Conservation (phyloP, 2,113 vertebrate genomes). For the Leucoraja erinaceus region DNA sequence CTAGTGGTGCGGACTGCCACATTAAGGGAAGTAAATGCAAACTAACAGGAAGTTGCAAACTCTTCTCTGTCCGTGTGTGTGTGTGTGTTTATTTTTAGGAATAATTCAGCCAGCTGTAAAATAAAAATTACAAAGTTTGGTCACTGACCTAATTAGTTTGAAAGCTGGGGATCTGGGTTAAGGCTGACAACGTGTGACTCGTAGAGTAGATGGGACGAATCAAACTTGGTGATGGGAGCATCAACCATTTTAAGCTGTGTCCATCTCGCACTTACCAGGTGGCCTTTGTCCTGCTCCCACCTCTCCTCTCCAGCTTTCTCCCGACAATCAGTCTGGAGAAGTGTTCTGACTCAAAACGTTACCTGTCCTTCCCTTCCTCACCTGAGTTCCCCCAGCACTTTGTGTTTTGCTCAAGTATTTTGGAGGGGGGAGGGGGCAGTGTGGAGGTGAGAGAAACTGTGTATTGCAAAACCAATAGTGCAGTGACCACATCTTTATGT, state of each 20-base stretch:
- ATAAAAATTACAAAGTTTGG: not conserved
- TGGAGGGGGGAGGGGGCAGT: too few species aligned
- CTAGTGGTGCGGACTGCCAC: not conserved
- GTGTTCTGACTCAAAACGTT: too few species aligned
- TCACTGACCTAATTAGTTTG: not conserved
- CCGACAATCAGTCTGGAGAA: too few species aligned
- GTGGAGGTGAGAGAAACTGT: too few species aligned
- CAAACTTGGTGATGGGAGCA: not conserved
- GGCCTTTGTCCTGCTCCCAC: too few species aligned
- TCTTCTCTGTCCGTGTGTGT: accelerated
- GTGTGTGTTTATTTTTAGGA: not conserved
- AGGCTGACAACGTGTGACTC: not conserved
- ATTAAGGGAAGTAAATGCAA: not conserved
- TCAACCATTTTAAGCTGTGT: too few species aligned
- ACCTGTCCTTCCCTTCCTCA: too few species aligned
- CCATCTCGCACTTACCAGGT: too few species aligned
- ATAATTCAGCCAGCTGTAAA: not conserved
- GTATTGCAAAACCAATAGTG: too few species aligned
- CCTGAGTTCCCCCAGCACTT: too few species aligned
- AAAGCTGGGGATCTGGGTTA: not conserved
- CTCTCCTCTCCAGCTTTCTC: too few species aligned
- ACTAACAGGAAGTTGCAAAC: not conserved
- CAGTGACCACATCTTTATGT: too few species aligned
- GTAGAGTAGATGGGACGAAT: not conserved
- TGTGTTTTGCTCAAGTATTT: not conserved